Percentiles rank a stretch among this genome's conserved stretches.
These are phyloP conservation scores for Frieseomelitta varia DNA, from an alignment of 1,140 invertebrate species.

Conservation along the genomic window DNA sequence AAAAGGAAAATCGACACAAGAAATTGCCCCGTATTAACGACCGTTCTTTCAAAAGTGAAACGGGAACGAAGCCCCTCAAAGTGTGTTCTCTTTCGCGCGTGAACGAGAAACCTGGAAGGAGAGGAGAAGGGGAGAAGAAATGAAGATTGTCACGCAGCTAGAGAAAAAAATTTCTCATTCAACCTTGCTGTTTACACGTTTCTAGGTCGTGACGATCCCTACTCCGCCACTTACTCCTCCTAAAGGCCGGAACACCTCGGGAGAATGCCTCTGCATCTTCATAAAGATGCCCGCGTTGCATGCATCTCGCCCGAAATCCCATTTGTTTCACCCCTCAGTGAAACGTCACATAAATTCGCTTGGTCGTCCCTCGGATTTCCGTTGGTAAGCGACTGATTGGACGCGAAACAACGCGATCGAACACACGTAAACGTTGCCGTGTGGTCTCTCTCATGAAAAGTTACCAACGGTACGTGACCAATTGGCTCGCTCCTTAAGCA, in stretches of 20 bases:
- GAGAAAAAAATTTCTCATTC: background rate
- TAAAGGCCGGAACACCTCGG: background rate
- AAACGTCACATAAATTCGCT: background rate
- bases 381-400: background rate
- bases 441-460: background rate
- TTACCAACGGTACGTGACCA: slow-evolving; percentile 31
- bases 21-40: no score
- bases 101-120: background rate
- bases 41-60: no score
- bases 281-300: background rate
- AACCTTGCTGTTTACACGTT: background rate
- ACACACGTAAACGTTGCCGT: background rate
- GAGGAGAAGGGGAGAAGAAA: background rate
- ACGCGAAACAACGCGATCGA: slow-evolving; percentile 16
- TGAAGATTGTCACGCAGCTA: background rate
- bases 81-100: background rate
- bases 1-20: no score
- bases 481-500: slow-evolving; percentile 13
- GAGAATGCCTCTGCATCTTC: background rate
- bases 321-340: no score
- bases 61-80: no score
- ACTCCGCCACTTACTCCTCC: rapidly evolving
- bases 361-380: no score
- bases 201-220: background rate
- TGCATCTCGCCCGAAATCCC: background rate